phyloP scores from a whole-genome alignment of 2,888 invertebrate genomes.

The Entomobrya multifasciata region DNA sequence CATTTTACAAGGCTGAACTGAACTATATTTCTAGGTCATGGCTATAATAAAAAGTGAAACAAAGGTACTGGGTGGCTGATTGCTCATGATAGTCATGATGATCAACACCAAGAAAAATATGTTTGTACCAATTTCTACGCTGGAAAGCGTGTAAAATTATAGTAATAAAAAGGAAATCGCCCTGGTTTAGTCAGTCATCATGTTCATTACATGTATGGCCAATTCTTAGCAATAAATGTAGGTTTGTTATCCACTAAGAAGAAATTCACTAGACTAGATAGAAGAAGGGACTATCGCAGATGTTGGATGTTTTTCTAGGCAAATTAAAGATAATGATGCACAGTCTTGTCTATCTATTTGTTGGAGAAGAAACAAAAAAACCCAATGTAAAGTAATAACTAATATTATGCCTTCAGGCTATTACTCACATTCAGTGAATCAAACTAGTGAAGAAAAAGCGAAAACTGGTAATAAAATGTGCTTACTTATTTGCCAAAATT shows the following conservation, averaged over 20 bases:
- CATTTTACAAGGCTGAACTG: constrained; percentile 33
- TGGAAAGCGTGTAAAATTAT: constrained; percentile 42
- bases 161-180: constrained; percentile 53
- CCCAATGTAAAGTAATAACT: background rate
- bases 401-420: constrained; percentile 24
- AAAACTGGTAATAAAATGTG: constrained; percentile 29
- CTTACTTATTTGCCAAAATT: too few relatives aligned
- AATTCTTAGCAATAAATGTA: too few relatives aligned
- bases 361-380: background rate
- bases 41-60: background rate
- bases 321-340: constrained; percentile 58
- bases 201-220: background rate
- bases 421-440: constrained; percentile 32
- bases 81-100: background rate
- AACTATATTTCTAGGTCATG: constrained; percentile 46
- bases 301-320: too few relatives aligned
- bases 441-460: constrained; percentile 9
- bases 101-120: too few relatives aligned
- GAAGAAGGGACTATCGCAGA: constrained; percentile 47
- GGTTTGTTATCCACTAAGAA: background rate
- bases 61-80: background rate
- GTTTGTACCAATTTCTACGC: background rate
- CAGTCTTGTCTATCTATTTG: background rate
- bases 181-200: constrained; percentile 49
- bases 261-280: background rate